Evolutionary conservation across 2,797 vertebrate species (phyloP).

Genomic region (Huso huso): DNA sequence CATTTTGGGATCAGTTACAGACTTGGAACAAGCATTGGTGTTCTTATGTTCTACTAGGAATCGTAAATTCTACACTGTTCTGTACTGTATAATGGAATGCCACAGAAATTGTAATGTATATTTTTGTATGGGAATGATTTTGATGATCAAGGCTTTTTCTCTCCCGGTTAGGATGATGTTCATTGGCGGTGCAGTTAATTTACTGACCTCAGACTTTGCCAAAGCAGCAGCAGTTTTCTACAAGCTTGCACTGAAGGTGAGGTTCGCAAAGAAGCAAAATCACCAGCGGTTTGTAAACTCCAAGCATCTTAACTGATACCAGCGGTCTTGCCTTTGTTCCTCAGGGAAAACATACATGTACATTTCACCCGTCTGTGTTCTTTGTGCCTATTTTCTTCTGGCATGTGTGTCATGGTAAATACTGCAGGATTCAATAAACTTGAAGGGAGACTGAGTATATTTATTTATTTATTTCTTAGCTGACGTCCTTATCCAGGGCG

Average conservation of each 20-base stretch:
- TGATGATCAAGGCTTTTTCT: not conserved
- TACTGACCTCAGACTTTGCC: slow-evolving; percentile 57
- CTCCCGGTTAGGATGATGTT: slow-evolving; percentile 45
- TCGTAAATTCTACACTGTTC: no score
- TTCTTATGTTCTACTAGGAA: no score
- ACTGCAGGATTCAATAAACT: no score
- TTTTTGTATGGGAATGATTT: not conserved
- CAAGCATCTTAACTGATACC: not conserved
- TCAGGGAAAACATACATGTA: not conserved
- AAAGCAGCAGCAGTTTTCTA: slow-evolving; percentile 58
- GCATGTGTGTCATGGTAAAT: no score
- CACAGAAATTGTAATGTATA: not conserved
- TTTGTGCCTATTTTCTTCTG: no score
- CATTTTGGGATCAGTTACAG: no score
- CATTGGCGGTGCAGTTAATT: slow-evolving; percentile 55
- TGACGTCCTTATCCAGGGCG: no score
- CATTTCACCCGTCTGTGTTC: not conserved
- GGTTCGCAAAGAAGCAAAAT: slow-evolving; percentile 6
- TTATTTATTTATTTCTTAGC: no score
- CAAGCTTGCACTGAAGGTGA: slow-evolving; percentile 54
- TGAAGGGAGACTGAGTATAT: no score
- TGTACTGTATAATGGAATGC: not conserved
- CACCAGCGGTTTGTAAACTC: not conserved
- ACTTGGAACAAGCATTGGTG: no score
- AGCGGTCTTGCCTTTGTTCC: not conserved